Base-by-base conservation (phyloP, 2,888 invertebrate genomes). In the Drosophila pseudotalamancana region DNA sequence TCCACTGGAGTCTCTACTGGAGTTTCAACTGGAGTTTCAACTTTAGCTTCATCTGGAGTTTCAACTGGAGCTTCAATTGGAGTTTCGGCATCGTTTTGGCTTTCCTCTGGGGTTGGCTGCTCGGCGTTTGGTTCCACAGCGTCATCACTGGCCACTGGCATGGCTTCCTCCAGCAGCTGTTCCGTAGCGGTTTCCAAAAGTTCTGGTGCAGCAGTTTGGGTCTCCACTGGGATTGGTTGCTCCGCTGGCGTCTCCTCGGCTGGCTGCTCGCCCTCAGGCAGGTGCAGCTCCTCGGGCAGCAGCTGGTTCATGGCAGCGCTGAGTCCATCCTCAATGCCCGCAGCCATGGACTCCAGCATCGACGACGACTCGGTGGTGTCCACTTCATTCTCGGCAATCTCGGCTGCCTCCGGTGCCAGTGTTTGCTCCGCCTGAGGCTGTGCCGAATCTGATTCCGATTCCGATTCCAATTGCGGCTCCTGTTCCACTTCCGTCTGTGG, bases 291-390 rank as follows among this genome's bases (percentile, higher is more conserved):
- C 16, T 77, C 66, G 12, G 83, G 83, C 56, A 72, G 37, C 18
- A 83, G 39, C 11, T 78, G 64, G 18, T 59, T 66, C 45, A 72
- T 65, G 23, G 67, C 79, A 1, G 68, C 85, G 11, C 61, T 73
- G 1, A 87, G 64, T 1, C 82, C 82, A n/a, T 81, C 65, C 19
- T 81, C 85, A 4, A 81, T 55, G 42, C 66, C 62, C 4, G 54
- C 68, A 4, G 56, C 64, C 35, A 87, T 49, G 9, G 75, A 43
- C 9, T 69, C 60, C 31, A 77, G 37, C 11, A 71, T 16, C 1
- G 77, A 31, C 5, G 70, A 46, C 8, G 70, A 35, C 45, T 86
- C 88, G 6, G 76, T 80, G 63, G 71, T 51, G 23, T 72, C 77
- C 29, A 59, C 49, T 51, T 72, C 69, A 11, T 55, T 70, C 2